Conservation (phyloP, 2,113 vertebrate species). For the Alosa alosa region DNA sequence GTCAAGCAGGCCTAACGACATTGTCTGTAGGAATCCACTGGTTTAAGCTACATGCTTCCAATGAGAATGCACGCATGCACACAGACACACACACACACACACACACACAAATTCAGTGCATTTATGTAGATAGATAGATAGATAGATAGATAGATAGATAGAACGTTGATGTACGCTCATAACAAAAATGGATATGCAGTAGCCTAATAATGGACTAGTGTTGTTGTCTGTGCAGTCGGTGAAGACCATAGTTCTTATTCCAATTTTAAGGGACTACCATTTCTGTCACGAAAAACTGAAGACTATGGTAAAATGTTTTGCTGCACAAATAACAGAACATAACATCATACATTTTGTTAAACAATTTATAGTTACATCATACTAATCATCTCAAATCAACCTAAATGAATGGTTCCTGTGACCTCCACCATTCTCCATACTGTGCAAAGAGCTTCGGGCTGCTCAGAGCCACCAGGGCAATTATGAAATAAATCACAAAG, state of each 20-base stretch:
- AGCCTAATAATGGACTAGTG: not conserved
- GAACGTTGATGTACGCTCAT: constrained; percentile 9
- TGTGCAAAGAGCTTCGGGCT: not conserved
- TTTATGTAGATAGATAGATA: not conserved
- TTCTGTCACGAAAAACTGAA: not conserved
- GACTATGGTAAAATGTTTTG: not conserved
- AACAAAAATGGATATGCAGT: not conserved
- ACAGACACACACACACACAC: not conserved
- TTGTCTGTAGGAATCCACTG: not conserved
- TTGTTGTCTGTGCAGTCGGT: not conserved
- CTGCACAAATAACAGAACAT: not conserved
- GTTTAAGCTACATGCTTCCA: not conserved
- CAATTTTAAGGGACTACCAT: not conserved
- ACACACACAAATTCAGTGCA: not conserved
- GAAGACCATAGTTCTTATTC: not conserved
- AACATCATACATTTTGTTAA: not conserved
- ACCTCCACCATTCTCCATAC: not conserved
- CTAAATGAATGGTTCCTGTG: not conserved
- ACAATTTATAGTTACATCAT: not conserved
- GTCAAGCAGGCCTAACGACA: not conserved
- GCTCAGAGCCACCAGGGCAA: not conserved
- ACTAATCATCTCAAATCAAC: not conserved
- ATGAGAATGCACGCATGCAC: not conserved
- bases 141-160: not conserved
- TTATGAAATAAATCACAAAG: not conserved